Base-by-base conservation (phyloP, 2,113 vertebrate species). In the Nematolebias whitei region DNA sequence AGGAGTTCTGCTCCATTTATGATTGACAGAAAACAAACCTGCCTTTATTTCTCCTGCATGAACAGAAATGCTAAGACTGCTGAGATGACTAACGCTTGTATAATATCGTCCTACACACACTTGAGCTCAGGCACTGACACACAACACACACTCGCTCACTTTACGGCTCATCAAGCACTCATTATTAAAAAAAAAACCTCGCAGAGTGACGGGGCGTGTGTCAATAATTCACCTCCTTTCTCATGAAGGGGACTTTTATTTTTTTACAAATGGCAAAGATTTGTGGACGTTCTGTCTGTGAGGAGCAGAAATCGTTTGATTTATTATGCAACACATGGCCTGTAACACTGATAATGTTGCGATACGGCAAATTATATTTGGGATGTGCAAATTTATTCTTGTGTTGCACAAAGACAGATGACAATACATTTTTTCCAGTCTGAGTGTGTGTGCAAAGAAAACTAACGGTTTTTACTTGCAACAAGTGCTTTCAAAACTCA, bases 61-160 rank as follows among this genome's bases (percentile, higher is more conserved):
- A 32, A 52, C 12, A 66, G 52, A 69, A 68, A 71, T 64, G 67
- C 63, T 63, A 63, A 65, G 50, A 58, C 56, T 65, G 78, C 51
- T 23, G 64, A 43, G 65, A 81, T 88, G 82, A 82, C 84, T 82
- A 85, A 86, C 16, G 19, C 79, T 85, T 83, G 77, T 74, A 84
- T 82, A 84, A 88, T 50, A 87, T 62, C 76, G 57, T 74, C 74
- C 74, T 75, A 79, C 81, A 80, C 75, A 72, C 61, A 70, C 56
- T 69, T 19, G 40, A 24, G 63, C 54, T 65, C 52, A 65, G 35
- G 66, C 41, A 61, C 62, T 45, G 52, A 70, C 67, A 74, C 44
- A 67, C 53, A 63, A 32, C 48, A 49, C 52, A 52, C n/a, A 24
- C 53, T 19, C 16, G 22, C 71, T 69, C 76, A 48, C 76, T 59